Evolutionary conservation across 2,113 vertebrate genomes (phyloP), one percentile per base, ranked within the genome.

Genomic region (Pseudonaja textilis): DNA sequence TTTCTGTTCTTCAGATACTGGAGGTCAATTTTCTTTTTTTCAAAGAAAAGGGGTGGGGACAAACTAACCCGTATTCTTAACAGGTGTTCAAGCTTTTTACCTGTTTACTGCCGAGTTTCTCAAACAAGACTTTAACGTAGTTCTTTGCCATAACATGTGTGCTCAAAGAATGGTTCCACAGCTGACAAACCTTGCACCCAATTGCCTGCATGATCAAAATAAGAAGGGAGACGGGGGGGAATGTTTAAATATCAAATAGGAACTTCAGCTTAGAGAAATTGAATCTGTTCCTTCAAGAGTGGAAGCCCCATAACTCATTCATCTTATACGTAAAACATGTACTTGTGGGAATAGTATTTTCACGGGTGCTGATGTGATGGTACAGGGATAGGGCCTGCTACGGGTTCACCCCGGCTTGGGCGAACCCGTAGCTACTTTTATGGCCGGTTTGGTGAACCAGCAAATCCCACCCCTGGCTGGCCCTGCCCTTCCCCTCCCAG

Each of bases 81-180:
- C 11, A 64, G 23, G 3, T 4, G 14, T 10, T 42, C 6, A 8
- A 39, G 26, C 87, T 87, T 96, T 57, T 96, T 95, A 99, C 99
- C 98, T 98, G 98, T 92, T 95, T 96, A 89, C 95, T 98, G 94
- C 91, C 95, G 59, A 96, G 96, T 95, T 98, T 98, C 95, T 98
- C 97, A 0, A 99, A 97, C 90, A 98, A 85, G 34, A 88, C 95
- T 87, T 97, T 96, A 93, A 99, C 98, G 0, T 99, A 99, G 55
- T 98, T 98, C 97, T 97, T 98, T 91, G 98, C 98, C 96, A 99
- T 98, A 56, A 97, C 97, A 55, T 98, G 98, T 2, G 98, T 98
- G 91, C 97, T 99, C 95, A 98, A 52, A 0, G 99, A 98, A 96
- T 99, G 98, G 95, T 99, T 98, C 99, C 99, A 99, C 88, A 98